Conservation (phyloP, 2,888 invertebrate genomes). For the Sminthurides aquaticus region DNA sequence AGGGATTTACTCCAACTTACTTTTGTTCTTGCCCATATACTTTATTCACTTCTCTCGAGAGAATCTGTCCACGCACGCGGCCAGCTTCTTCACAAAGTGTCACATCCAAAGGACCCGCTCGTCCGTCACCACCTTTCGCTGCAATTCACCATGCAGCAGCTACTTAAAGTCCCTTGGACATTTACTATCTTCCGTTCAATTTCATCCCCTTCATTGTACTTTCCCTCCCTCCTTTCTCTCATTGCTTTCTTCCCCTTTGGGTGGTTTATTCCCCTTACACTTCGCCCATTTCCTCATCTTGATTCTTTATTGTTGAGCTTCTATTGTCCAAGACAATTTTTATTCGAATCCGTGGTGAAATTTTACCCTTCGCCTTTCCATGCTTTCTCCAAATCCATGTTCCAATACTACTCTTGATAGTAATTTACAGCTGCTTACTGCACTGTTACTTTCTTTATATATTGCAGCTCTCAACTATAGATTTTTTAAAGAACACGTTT, state of each 20-base stretch:
- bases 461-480: too few species aligned
- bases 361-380: too few species aligned
- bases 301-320: neutral
- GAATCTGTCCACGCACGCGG: neutral
- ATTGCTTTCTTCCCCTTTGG: constrained; percentile 1
- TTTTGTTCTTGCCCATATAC: neutral
- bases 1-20: neutral
- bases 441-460: too few species aligned
- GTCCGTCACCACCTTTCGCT: neutral
- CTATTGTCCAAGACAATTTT: too few species aligned
- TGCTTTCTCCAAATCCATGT: too few species aligned
- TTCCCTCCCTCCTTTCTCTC: constrained; percentile 6
- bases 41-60: neutral
- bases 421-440: too few species aligned
- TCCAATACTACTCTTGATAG: too few species aligned
- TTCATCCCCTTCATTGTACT: constrained; percentile 4
- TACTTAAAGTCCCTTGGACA: neutral
- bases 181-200: constrained; percentile 6
- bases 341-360: too few species aligned
- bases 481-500: too few species aligned
- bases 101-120: neutral
- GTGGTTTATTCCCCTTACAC: too few species aligned
- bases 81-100: neutral
- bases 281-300: neutral
- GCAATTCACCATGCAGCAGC: neutral